Evolutionary conservation across 2,113 vertebrate species (phyloP).

Genomic region (Zosterops pallidus): DNA sequence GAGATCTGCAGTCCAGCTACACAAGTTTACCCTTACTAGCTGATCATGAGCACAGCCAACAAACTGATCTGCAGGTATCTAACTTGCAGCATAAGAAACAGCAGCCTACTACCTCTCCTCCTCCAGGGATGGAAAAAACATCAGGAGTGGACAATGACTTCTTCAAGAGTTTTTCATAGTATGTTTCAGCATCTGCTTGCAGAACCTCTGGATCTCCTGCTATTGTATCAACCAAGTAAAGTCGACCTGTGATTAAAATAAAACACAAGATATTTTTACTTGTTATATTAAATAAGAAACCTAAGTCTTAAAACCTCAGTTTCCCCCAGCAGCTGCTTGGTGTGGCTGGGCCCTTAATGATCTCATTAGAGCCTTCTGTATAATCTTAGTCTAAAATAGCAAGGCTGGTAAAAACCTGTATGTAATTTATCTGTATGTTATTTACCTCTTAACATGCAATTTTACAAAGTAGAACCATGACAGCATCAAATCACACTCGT

Average conservation of each 20-base stretch:
- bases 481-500: neutral
- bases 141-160: neutral
- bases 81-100: neutral
- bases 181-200: slow-evolving; percentile 32
- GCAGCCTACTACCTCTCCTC: slow-evolving; percentile 59
- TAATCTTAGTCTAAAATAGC: neutral
- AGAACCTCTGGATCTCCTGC: slow-evolving; percentile 35
- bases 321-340: neutral
- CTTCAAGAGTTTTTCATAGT: slow-evolving; percentile 37
- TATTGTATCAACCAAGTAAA: slow-evolving; percentile 69
- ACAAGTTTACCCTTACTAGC: neutral
- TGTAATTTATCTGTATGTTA: neutral
- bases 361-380: neutral
- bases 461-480: neutral
- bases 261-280: neutral
- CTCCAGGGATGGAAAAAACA: slow-evolving; percentile 42
- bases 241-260: neutral
- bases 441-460: neutral
- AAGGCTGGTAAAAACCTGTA: neutral
- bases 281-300: neutral
- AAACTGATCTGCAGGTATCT: neutral
- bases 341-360: neutral
- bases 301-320: neutral
- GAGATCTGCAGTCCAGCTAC: neutral
- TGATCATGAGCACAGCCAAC: neutral